Evolutionary conservation across 2,797 vertebrate species (phyloP).

Genomic region (Poliocrania exsul): DNA sequence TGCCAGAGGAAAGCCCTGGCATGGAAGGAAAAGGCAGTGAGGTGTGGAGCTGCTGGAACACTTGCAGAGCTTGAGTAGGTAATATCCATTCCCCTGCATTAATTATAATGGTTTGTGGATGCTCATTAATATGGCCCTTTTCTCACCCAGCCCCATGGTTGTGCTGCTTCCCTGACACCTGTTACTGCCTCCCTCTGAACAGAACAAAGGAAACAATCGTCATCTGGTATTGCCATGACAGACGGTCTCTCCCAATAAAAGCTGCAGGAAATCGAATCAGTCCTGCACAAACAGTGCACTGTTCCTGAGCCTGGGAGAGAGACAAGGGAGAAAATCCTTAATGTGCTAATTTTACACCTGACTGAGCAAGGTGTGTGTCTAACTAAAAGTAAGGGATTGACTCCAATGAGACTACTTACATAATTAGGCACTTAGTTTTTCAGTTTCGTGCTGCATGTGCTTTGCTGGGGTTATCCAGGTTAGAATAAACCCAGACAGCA

Average conservation of each 20-base stretch:
- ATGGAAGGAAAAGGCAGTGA: background rate
- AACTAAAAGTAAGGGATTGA: constrained; percentile 7
- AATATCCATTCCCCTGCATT: background rate
- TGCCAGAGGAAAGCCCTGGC: background rate
- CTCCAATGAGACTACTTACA: background rate
- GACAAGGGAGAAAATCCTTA: background rate
- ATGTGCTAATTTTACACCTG: constrained; percentile 48
- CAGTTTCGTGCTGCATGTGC: background rate
- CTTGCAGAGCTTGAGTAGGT: background rate
- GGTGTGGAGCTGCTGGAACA: background rate
- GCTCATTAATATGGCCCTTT: constrained; percentile 14
- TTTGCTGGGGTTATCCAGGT: background rate
- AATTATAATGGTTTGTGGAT: background rate
- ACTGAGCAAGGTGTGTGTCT: constrained; percentile 33
- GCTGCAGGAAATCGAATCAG: constrained; percentile 13
- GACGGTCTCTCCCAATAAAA: background rate
- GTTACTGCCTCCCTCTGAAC: constrained; percentile 33
- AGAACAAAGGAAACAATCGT: constrained; percentile 24
- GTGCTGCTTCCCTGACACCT: constrained; percentile 3
- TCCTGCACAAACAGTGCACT: background rate
- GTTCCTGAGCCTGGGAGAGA: background rate
- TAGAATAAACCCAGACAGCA: background rate
- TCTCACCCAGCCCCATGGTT: background rate
- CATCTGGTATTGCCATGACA: background rate
- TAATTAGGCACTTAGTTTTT: background rate